A percentile compares a stretch with the other conserved stretches of the same genome.
Conservation (phyloP, 2,888 invertebrate species). For the Cybosia mesomella region DNA sequence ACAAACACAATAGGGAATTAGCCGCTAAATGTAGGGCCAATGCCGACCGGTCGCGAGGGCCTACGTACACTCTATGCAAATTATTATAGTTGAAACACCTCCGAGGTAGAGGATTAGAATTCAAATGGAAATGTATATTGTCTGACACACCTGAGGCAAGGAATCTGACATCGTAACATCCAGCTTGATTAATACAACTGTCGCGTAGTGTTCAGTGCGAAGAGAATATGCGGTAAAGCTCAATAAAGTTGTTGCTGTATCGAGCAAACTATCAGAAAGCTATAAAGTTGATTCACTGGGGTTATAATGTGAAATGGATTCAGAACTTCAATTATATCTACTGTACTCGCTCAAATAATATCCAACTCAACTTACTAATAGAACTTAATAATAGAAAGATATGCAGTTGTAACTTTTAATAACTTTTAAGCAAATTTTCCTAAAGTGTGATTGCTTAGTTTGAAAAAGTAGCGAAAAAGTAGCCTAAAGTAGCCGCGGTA, state of each 20-base stretch:
- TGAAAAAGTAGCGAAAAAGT: too few species aligned
- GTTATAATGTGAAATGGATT: neutral
- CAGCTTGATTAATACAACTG: slow-evolving; percentile 14
- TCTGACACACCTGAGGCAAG: slow-evolving; percentile 35
- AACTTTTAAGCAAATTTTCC: neutral
- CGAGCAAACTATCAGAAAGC: neutral
- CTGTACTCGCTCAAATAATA: neutral
- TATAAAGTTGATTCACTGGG: neutral
- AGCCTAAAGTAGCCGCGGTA: too few species aligned
- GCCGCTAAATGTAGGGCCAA: slow-evolving; percentile 61
- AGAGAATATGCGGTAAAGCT: neutral
- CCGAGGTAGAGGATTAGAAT: slow-evolving; percentile 29
- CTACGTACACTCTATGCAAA: slow-evolving; percentile 47
- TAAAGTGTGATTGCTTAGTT: too few species aligned
- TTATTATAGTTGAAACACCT: slow-evolving; percentile 35
- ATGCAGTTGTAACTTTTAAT: neutral
- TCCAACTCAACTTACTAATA: neutral
- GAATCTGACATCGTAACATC: slow-evolving; percentile 30
- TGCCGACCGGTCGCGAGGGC: slow-evolving; percentile 46
- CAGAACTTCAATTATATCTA: neutral
- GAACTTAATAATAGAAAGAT: neutral
- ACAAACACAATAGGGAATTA: slow-evolving; percentile 66
- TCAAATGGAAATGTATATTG: slow-evolving; percentile 46
- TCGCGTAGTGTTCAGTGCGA: neutral
- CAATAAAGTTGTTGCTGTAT: slow-evolving; percentile 1